Percentiles rank a stretch among this genome's conserved stretches.
phyloP scores from a whole-genome alignment of 2,888 invertebrate species.

The Caenorhabditis zanzibari region DNA sequence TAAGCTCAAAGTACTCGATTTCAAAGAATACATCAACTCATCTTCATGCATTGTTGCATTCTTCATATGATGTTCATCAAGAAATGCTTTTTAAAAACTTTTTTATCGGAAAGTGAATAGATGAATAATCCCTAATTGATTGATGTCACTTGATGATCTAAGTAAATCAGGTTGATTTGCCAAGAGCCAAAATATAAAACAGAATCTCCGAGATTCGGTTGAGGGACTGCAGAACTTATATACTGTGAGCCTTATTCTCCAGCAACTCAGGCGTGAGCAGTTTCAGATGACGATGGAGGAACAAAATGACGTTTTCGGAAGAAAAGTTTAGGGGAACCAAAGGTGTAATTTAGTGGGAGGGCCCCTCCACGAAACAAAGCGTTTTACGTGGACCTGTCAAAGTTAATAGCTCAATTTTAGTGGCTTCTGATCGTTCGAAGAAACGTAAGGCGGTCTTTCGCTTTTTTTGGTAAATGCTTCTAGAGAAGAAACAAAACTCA shows the following conservation, averaged over 20 bases:
- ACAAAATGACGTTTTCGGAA: slow-evolving; percentile 1
- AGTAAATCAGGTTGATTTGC: not conserved
- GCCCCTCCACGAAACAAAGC: slow-evolving; percentile 12
- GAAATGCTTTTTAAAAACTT: not conserved
- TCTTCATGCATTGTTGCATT: slow-evolving; percentile 22
- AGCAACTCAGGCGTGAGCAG: too few relatives aligned
- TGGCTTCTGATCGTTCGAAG: slow-evolving; percentile 34
- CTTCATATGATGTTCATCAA: not conserved
- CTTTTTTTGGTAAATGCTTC: not conserved
- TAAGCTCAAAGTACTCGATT: not conserved
- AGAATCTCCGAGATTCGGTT: not conserved
- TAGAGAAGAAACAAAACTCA: not conserved
- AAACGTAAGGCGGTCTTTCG: not conserved
- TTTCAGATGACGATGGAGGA: too few relatives aligned
- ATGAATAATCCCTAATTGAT: not conserved
- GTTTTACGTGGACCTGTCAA: not conserved
- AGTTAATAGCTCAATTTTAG: slow-evolving; percentile 14
- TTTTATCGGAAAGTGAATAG: not conserved
- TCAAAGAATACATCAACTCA: slow-evolving; percentile 20
- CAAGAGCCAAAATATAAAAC: not conserved
- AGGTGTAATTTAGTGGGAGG: not conserved
- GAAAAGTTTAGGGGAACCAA: slow-evolving; percentile 8
- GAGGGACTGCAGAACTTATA: too few relatives aligned
- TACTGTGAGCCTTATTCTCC: too few relatives aligned
- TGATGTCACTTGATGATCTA: slow-evolving; percentile 5